Evolutionary conservation across 2,888 invertebrate genomes (phyloP).

Genomic region (Epistrophe eligans): DNA sequence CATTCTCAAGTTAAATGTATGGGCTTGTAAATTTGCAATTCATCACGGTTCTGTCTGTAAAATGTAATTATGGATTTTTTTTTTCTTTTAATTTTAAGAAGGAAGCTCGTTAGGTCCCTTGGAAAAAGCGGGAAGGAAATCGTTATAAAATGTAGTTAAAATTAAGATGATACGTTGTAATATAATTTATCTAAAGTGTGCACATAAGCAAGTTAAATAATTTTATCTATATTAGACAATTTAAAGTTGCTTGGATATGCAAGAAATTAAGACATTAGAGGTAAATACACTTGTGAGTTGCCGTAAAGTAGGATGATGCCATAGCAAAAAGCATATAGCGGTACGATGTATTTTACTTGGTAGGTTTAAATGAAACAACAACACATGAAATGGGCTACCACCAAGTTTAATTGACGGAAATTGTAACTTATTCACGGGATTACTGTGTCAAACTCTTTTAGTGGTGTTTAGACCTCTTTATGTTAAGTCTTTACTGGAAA

Average conservation of each 20-base stretch:
- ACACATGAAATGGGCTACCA: too few species aligned
- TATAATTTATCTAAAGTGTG: constrained; percentile 29
- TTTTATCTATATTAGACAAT: constrained; percentile 1
- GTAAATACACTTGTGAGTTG: not conserved
- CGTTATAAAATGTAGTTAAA: constrained; percentile 39
- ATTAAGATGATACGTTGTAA: constrained; percentile 31
- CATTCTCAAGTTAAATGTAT: constrained; percentile 21
- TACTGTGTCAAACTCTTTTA: too few species aligned
- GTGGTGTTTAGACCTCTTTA: too few species aligned
- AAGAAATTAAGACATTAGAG: constrained; percentile 5
- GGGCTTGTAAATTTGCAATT: constrained; percentile 52
- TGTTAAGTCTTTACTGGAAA: too few species aligned
- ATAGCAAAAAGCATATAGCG: too few species aligned
- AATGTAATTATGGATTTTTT: constrained; percentile 54
- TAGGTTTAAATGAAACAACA: too few species aligned
- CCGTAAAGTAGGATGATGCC: not conserved
- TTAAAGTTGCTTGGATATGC: not conserved
- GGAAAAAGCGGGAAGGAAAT: constrained; percentile 37
- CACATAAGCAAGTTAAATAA: constrained; percentile 5
- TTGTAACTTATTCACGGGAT: too few species aligned
- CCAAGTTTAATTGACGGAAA: too few species aligned
- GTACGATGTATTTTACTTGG: too few species aligned
- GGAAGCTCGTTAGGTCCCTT: constrained; percentile 42
- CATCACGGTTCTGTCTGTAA: constrained; percentile 38
- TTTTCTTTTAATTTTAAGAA: not conserved